phyloP scores from a whole-genome alignment of 2,797 vertebrate species.

The Lutjanus campechanus region DNA sequence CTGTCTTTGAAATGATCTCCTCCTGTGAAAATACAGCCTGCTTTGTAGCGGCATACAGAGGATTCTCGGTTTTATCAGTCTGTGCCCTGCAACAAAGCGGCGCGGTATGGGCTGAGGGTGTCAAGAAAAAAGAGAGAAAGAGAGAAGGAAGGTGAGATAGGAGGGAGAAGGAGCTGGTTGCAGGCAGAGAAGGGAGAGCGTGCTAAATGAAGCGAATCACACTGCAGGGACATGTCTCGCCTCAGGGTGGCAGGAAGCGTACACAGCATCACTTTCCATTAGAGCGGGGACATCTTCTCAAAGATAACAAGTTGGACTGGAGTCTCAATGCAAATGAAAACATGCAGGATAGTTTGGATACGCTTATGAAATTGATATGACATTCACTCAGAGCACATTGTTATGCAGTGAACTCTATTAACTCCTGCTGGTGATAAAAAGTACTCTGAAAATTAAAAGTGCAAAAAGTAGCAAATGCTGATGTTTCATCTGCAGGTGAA shows the following conservation, averaged over 20 bases:
- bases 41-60: conserved; percentile 14
- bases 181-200: neutral
- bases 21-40: conserved; percentile 19
- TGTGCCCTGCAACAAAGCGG: neutral
- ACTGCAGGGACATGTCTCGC: conserved; percentile 23
- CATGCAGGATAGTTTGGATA: neutral
- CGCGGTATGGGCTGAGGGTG: neutral
- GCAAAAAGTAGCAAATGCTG: neutral
- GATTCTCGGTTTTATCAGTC: conserved; percentile 10
- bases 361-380: conserved; percentile 8
- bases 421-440: neutral
- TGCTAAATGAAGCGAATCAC: conserved; percentile 1
- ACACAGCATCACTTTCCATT: conserved; percentile 26
- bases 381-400: neutral
- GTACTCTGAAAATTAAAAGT: neutral
- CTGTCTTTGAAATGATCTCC: conserved; percentile 46
- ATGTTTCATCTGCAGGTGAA: conserved; percentile 4
- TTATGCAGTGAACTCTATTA: conserved; percentile 4
- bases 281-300: neutral
- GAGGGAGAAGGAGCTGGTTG: neutral
- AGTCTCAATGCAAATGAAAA: conserved; percentile 1
- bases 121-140: conserved; percentile 1
- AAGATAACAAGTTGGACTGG: neutral
- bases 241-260: conserved; percentile 32
- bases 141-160: conserved; percentile 5